Base-by-base conservation (phyloP, 2,888 invertebrate genomes). In the Lepidocyrtoides sp. region DNA sequence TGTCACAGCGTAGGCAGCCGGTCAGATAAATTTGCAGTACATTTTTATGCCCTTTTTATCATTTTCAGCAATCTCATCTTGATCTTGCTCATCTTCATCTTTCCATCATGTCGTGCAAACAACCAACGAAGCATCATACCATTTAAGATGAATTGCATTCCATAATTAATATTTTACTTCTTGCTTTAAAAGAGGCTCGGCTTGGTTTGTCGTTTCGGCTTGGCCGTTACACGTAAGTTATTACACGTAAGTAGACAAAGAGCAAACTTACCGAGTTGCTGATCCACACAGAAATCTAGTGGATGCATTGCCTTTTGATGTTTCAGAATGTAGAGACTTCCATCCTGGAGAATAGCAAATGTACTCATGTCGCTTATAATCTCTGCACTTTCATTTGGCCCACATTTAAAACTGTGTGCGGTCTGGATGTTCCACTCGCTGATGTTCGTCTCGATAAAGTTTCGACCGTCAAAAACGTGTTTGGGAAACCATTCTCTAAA, bases 281-380 rank as follows among this genome's bases (percentile, higher is more conserved):
- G 93, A 77, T 94, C 94, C 60, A 93, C 89, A 54, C 94, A 94
- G 82, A 93, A 94, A n/a, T 94, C 85, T 8, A 93, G 87, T 14
- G 93, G 91, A 17, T 44, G 44, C 8, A 93, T 54, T n/a, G 92
- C 81, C 84, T 92, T 92, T n/a, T 77, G 26, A 10, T 91, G 91
- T 44, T 93, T 91, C 14, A 93, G 41, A 5, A 94, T 51, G 83
- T 92, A 94, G 29, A 94, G 90, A 3, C 79, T 91, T 0, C 94
- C 94, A 86, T 93, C 92, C 12, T 66, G 82, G 2, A 93, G 10
- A 32, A 94, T 82, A 0, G 92, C 92, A 63, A 94, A 94, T 0
- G 69, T 32, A 23, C 81, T 90, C 63, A 91, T 69, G 79, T 94
- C 94, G 8, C 92, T 92, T 8, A 94, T 83, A 14, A 94, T 89